A percentile compares a stretch with the other conserved stretches of the same genome.
These are phyloP conservation scores for Heterotis niloticus DNA, from an alignment of 2,113 vertebrate species.

Conservation along the genomic window DNA sequence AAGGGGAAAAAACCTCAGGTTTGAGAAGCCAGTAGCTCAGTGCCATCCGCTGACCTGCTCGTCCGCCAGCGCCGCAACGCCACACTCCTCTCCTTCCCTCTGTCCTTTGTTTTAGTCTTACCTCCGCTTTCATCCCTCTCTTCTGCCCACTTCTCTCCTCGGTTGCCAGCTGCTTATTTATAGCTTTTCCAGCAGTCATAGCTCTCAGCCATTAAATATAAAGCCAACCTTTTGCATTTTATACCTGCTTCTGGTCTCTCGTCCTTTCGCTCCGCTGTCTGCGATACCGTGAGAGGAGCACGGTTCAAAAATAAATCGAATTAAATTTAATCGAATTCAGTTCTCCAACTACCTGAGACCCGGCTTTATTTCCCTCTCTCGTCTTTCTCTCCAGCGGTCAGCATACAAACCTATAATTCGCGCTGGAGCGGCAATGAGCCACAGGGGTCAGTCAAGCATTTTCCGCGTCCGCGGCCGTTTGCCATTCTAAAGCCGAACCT, in stretches of 20 bases:
- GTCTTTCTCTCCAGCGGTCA: neutral
- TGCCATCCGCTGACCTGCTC: neutral
- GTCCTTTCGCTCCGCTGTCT: no score
- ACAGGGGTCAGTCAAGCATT: no score
- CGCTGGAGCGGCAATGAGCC: neutral
- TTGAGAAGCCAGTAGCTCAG: neutral
- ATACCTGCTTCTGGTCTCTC: no score
- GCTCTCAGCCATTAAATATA: no score
- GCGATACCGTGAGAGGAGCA: no score
- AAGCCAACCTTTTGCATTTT: no score
- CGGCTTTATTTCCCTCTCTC: neutral
- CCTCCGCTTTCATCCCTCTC: neutral
- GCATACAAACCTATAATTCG: neutral
- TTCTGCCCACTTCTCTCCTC: neutral
- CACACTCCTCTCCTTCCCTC: neutral
- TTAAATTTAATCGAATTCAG: no score
- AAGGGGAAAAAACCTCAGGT: slow-evolving; percentile 17
- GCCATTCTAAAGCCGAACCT: no score
- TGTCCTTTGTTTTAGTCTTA: neutral
- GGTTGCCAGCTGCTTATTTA: neutral
- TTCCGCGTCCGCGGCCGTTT: no score
- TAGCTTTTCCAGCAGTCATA: no score
- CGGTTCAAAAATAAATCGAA: no score
- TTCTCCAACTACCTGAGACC: neutral
- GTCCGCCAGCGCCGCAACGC: no score